Conservation (phyloP, 2,888 invertebrate species). For the Limnephilus marmoratus region DNA sequence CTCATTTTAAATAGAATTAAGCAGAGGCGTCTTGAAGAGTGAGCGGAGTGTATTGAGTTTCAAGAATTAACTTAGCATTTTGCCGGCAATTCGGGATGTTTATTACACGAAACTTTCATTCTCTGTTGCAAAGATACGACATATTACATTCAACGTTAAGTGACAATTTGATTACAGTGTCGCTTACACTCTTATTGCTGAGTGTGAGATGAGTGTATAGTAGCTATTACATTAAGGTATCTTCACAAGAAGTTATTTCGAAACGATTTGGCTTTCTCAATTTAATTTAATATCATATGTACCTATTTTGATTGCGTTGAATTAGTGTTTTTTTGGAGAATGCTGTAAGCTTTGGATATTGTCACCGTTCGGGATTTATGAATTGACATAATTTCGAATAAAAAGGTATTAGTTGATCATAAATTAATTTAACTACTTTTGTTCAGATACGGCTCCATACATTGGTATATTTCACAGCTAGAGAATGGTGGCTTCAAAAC, state of each 20-base stretch:
- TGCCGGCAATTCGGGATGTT: not conserved
- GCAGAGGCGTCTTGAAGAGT: slow-evolving; percentile 17
- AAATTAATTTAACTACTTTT: no score
- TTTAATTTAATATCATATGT: not conserved
- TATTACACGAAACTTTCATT: not conserved
- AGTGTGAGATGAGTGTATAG: not conserved
- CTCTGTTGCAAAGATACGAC: not conserved
- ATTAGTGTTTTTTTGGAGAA: no score
- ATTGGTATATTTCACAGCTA: no score
- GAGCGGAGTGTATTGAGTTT: slow-evolving; percentile 20
- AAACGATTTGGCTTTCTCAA: not conserved
- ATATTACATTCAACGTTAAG: not conserved
- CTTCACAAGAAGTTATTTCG: not conserved
- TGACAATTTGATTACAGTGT: not conserved
- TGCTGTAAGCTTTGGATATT: no score
- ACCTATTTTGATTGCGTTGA: no score
- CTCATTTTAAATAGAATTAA: slow-evolving; percentile 35
- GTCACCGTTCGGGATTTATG: no score
- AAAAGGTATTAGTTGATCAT: no score
- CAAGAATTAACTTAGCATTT: slow-evolving; percentile 4
- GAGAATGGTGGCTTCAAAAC: no score
- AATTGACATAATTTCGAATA: no score
- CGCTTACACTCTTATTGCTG: not conserved
- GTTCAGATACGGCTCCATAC: no score
- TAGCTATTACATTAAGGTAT: not conserved